Base-by-base conservation (phyloP, 2,113 vertebrate genomes). In the Lycaon pictus region DNA sequence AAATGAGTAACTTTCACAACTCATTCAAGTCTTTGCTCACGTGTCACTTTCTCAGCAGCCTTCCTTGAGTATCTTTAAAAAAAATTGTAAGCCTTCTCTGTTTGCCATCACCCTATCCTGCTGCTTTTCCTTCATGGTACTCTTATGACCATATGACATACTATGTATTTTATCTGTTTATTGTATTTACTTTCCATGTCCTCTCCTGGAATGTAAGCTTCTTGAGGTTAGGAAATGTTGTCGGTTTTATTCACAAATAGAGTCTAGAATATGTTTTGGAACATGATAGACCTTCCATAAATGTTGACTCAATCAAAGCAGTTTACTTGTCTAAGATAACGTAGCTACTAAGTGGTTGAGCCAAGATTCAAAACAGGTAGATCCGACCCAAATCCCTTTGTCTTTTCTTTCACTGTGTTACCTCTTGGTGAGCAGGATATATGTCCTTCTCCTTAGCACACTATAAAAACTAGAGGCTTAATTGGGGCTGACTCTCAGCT, bases 11-110 rank as follows among this genome's bases (percentile, higher is more conserved):
- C 22, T 74, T 32, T 60, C 8, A 74, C 15, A 87, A 5, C 7
- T 55, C 12, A 63, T 96, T 80, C 3, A 90, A 58, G 32, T 80
- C 80, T 90, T 90, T 85, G 29, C 10, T 95, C 69, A 90, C 32
- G 65, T 72, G 37, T 60, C 22, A 82, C 63, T 88, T 76, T 83
- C 60, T 90, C 48, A 82, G 51, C 67, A 63, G 16, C 9, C 51
- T 87, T 95, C 16, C 32, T 55, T 37, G 12, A 88, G 15, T 81
- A 13, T 71, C n/a, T 87, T 87, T 55, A 17, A 53, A 58, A 85
- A 88, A 82, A 76, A 9, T 11, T 13, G 2, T 22, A n/a, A 25
- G 1, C 27, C 56, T 82, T 88, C 51, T 88, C 23, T 3, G 37
- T 23, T 87, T 29, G 27, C 13, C 2, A 27, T 84, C 72, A 76